Evolutionary conservation across 1,140 invertebrate genomes (phyloP), one percentile per base, ranked within the genome.

Genomic region (Coenobita brevimanus): DNA sequence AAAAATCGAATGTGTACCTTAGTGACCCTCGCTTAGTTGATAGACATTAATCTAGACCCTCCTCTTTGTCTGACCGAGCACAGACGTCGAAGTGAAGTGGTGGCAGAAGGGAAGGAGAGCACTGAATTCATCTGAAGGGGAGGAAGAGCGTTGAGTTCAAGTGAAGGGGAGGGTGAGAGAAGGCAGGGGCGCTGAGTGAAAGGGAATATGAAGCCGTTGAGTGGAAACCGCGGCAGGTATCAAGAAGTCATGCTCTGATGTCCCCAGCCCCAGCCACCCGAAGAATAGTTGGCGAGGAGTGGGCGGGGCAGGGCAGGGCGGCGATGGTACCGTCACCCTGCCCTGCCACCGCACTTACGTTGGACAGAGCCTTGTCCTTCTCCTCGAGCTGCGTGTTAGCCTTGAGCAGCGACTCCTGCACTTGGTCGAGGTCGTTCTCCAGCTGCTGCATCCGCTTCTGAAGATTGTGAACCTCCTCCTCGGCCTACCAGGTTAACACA

Each of bases 391-490:
- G 98, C 92, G 95, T 95, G 93, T 97, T 98, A 92, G 98, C 98
- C 93, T 97, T 96, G 93, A 96, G 96, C 81, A 99, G 95, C 78
- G 96, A 96, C 93, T 99, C 98, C 93, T 99, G 98, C 90, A 97
- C 98, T 93, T 97, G 97, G 93, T 99, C 98, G 91, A 99, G 96
- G 91, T 99, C 98, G 93, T 99, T 99, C 93, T 99, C 98, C 94
- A 99, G 97, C 92, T 97, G 97, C 94, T 99, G 97, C 95, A 99
- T 99, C 95, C 99, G 99, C 95, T 99, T 99, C 93, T 99, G 98
- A 87, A 99, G 95, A 91, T 96, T 95, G 83, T 89, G 85, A 89
- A 91, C 88, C 86, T 91, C 90, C 84, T 91, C 90, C 90, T 91
- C 90, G 89, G 89, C 82, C 90, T 91, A 89, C 30, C 41, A 43